Evolutionary conservation across 2,113 vertebrate genomes (phyloP).

Genomic region (Oryzias melastigma): DNA sequence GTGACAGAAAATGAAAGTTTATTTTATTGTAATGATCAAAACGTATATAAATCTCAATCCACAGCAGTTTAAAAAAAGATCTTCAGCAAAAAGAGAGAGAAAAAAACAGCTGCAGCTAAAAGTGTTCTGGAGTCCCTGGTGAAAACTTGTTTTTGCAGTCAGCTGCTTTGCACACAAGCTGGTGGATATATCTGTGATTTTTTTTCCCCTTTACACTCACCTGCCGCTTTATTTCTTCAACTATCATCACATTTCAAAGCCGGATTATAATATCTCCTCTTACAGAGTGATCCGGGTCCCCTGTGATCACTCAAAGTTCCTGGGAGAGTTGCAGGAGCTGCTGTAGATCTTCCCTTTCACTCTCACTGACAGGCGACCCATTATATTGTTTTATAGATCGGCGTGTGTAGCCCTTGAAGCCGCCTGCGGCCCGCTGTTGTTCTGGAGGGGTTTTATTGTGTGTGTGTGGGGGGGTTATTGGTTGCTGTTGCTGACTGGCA

Average conservation of each 20-base stretch:
- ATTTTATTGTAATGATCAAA: constrained; percentile 3
- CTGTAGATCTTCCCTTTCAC: constrained; percentile 77
- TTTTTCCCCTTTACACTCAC: constrained; percentile 36
- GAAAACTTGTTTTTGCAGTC: constrained; percentile 28
- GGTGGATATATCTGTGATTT: constrained; percentile 35
- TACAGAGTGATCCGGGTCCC: constrained; percentile 71
- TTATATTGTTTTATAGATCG: constrained; percentile 82
- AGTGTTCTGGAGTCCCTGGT: constrained; percentile 36
- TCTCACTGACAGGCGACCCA: constrained; percentile 75
- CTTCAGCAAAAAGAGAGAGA: background rate
- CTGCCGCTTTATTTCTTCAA: constrained; percentile 60
- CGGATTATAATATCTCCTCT: constrained; percentile 73
- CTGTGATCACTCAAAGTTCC: constrained; percentile 79
- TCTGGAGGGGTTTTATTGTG: constrained; percentile 76
- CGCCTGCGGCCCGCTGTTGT: constrained; percentile 71
- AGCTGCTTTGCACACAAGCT: constrained; percentile 23
- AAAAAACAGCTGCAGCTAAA: constrained; percentile 14
- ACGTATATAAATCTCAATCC: constrained; percentile 21
- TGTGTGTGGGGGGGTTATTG: constrained; percentile 71
- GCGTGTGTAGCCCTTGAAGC: constrained; percentile 77
- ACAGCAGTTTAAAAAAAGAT: no score
- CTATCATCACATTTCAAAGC: constrained; percentile 74
- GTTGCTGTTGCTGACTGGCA: constrained; percentile 75
- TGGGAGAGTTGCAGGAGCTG: constrained; percentile 71
- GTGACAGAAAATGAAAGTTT: constrained; percentile 11